Base-by-base conservation (phyloP, 1,140 invertebrate species). In the Drepana arcuata region DNA sequence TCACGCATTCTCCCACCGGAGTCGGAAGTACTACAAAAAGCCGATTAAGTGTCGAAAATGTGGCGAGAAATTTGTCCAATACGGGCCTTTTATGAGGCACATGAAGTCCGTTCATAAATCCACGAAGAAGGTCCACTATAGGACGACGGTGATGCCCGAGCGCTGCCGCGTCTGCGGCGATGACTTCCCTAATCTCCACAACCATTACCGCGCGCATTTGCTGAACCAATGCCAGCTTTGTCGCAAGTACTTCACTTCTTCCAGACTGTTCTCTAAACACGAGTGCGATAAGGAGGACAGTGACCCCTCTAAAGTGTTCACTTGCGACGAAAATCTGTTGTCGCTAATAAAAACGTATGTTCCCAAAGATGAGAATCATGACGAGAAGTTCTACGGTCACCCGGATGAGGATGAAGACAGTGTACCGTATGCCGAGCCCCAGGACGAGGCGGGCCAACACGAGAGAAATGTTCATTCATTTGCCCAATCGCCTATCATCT, bases 151-250 rank as follows among this genome's bases (percentile, higher is more conserved):
- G 7, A 75, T 62, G 45, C 54, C 74, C 0, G 80, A 83, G 21
- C 49, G 40, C 4, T 84, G 83, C 38, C 57, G 72, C 0, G 67
- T 84, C 0, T 84, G 83, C 33, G 61, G 71, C 0, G 71, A 68
- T n/a, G 40, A 62, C 2, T 84, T 83, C 36, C 68, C 75, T 2
- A 84, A 84, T 36, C 44, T 84, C 7, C 77, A 83, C 51, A 82
- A 83, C 21, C 83, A 84, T 44, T 84, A 84, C 35, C 64, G 77
- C 2, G 72, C 72, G 2, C 83, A 85, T 37, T 21, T 83, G 25
- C 57, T 64, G 25, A 77, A 83, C 36, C 66, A 69, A 23, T 85
- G 83, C 28, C 56, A 54, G 5, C 18, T 29, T 2, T 85, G 83
- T 32, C 35, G 18, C 16, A 83, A 83, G 27, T 85, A 83, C 39